Evolutionary conservation across 2,888 invertebrate genomes (phyloP).

Genomic region (Lasius platythorax): DNA sequence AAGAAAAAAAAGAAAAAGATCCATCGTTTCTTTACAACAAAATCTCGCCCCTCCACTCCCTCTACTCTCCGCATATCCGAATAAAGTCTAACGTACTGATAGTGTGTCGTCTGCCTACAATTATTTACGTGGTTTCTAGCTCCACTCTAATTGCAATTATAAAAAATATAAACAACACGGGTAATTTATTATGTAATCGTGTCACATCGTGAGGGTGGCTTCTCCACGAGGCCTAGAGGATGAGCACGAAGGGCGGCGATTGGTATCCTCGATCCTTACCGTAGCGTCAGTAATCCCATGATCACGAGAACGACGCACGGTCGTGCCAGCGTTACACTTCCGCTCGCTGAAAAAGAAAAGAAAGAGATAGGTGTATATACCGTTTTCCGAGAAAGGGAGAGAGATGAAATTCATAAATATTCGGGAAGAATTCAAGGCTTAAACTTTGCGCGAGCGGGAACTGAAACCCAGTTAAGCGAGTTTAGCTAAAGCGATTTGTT

Average conservation of each 20-base stretch:
- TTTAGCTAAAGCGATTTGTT: slow-evolving; percentile 10
- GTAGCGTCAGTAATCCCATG: slow-evolving; percentile 72
- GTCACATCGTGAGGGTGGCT: slow-evolving; percentile 48
- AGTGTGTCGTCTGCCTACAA: slow-evolving; percentile 47
- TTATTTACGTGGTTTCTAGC: slow-evolving; percentile 55
- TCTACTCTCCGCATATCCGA: not conserved
- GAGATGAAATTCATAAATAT: slow-evolving; percentile 36
- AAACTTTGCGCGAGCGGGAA: slow-evolving; percentile 11
- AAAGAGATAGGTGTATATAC: not conserved
- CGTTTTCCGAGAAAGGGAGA: not conserved
- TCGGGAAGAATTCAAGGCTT: slow-evolving; percentile 33
- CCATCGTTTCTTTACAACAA: not conserved
- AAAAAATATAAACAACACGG: slow-evolving; percentile 78
- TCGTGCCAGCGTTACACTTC: slow-evolving; percentile 67
- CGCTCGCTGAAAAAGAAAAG: slow-evolving; percentile 72
- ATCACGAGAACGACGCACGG: slow-evolving; percentile 73
- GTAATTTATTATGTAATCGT: slow-evolving; percentile 75
- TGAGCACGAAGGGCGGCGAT: slow-evolving; percentile 63
- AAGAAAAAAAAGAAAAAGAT: not conserved
- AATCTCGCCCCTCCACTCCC: not conserved
- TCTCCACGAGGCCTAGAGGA: slow-evolving; percentile 54
- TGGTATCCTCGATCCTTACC: slow-evolving; percentile 71
- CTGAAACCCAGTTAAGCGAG: slow-evolving; percentile 15
- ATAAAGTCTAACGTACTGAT: slow-evolving; percentile 36
- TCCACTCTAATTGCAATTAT: slow-evolving; percentile 73